Evolutionary conservation across 2,888 invertebrate genomes (phyloP), one percentile per base, ranked within the genome.

Genomic region (Macrosoma leucophasiata): DNA sequence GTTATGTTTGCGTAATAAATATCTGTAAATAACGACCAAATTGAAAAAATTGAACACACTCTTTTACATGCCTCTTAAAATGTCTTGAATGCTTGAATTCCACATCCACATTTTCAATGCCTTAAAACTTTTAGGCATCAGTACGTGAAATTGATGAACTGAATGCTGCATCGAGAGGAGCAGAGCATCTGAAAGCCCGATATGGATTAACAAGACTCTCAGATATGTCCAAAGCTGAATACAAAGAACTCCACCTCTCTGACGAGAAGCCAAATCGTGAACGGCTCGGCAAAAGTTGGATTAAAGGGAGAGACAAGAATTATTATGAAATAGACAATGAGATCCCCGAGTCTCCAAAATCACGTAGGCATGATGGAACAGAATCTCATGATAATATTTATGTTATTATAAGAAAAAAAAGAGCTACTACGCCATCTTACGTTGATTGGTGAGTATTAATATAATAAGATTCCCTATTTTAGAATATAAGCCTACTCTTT

Each of bases 161-260:
- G 7, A 89, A 87, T 39, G 54, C 67, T 1, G 58, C 49, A 9
- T 63, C 84, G 13, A 42, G 58, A 42, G 76, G 81, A 6, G 69
- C 76, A 5, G 77, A 76, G 1, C 43, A 62, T 0, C 59, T 54
- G 10, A 58, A 72, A 52, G 89, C 89, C 0, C 58, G 64, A 13
- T 90, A 86, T 64, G 90, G 90, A 2, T 54, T 89, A 1, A 90
- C 88, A 1, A 75, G 76, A 32, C 86, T 88, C 41, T 87, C 90
- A 3, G 90, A 90, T 50, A 73, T 90, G 67, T 88, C 88, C 4
- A 79, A 84, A 45, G 66, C 79, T 4, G 90, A 90, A 59, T 90
- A 89, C 52, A 67, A 65, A 54, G 74, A 79, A 1, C 50, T 77
- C 10, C 84, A 87, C 39, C 53, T 84, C 1, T 71, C 81, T 2